phyloP scores from a whole-genome alignment of 1,140 invertebrate species.

The Helicoverpa armigera region DNA sequence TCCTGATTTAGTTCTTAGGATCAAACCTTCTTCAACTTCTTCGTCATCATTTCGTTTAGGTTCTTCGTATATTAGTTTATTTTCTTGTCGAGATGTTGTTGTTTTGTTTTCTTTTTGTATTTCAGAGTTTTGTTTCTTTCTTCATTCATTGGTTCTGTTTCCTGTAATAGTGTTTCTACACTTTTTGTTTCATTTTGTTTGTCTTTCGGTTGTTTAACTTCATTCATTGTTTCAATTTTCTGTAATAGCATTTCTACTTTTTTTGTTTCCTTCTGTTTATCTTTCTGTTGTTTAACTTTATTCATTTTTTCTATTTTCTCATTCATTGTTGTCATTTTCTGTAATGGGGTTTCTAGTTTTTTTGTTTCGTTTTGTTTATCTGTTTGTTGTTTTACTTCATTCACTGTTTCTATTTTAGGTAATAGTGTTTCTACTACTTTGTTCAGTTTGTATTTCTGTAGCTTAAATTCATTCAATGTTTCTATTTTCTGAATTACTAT shows the following conservation, averaged over 20 bases:
- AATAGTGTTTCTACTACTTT: too few relatives aligned
- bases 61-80: not conserved
- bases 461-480: too few relatives aligned
- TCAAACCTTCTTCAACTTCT: conserved; percentile 1
- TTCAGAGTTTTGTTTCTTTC: not conserved
- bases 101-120: not conserved
- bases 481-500: too few relatives aligned
- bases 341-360: not conserved
- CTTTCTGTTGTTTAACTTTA: not conserved
- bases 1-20: not conserved
- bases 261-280: not conserved
- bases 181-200: too few relatives aligned
- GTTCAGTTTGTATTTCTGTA: too few relatives aligned
- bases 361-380: not conserved
- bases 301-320: not conserved
- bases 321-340: not conserved
- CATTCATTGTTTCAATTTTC: not conserved
- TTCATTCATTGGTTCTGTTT: not conserved
- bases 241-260: not conserved
- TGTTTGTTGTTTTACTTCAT: not conserved
- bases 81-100: not conserved
- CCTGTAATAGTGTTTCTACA: too few relatives aligned
- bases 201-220: too few relatives aligned
- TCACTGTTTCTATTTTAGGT: too few relatives aligned
- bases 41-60: not conserved